These are phyloP conservation scores for Potorous gilbertii DNA, from an alignment of 2,797 vertebrate genomes.

Conservation along the genomic window DNA sequence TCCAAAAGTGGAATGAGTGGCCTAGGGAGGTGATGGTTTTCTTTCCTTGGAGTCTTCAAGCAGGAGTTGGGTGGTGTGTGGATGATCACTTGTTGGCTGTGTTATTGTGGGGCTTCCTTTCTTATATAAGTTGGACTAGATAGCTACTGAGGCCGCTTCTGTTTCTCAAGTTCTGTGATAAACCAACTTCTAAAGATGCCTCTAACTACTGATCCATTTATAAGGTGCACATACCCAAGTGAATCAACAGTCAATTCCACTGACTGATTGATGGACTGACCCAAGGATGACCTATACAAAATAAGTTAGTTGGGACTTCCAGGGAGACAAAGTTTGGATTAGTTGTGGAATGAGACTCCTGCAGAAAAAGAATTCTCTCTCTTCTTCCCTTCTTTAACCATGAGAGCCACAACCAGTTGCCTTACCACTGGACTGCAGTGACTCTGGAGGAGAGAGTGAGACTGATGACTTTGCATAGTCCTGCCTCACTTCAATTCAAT, in stretches of 20 bases:
- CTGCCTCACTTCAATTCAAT: background rate
- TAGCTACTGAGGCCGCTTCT: background rate
- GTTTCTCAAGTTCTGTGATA: background rate
- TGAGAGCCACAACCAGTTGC: background rate
- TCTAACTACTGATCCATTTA: background rate
- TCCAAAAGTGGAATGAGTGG: background rate
- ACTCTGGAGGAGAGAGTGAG: background rate
- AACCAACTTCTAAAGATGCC: background rate
- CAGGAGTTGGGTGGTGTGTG: background rate
- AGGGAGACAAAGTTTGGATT: background rate
- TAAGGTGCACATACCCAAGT: background rate
- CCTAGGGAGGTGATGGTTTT: background rate
- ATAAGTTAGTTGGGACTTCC: background rate
- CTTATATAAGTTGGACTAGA: background rate
- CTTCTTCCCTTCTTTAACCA: background rate
- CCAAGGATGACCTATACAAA: background rate
- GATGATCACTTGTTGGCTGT: no score
- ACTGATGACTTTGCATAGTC: background rate
- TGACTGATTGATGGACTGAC: background rate
- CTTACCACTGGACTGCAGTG: background rate
- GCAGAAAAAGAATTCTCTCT: background rate
- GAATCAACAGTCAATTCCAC: background rate
- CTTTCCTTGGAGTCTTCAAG: background rate
- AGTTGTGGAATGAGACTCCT: background rate
- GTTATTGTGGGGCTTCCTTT: background rate